Conservation (phyloP, 2,113 vertebrate genomes). For the Mesitornis unicolor region DNA sequence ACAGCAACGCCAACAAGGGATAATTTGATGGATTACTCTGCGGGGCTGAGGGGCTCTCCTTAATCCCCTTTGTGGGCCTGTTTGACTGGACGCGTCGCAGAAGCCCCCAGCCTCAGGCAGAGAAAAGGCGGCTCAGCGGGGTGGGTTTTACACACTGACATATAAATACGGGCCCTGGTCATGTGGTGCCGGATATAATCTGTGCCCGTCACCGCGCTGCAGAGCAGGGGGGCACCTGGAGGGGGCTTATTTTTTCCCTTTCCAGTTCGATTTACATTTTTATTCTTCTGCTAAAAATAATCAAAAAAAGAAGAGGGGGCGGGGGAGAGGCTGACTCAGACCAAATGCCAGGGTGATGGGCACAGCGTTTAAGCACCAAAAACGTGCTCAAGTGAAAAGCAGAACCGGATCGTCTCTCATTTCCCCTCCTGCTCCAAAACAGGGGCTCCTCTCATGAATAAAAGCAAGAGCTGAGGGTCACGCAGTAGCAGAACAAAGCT, state of each 20-base stretch:
- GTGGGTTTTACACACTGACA: constrained; percentile 56
- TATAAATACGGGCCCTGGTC: constrained; percentile 69
- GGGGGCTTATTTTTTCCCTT: not conserved
- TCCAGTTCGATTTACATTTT: constrained; percentile 56
- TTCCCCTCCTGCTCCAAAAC: not conserved
- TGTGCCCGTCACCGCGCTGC: not conserved
- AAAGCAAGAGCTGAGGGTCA: not conserved
- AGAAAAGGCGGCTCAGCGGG: constrained; percentile 80
- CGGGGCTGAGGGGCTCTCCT: constrained; percentile 71
- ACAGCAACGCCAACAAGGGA: constrained; percentile 67
- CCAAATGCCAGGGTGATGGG: not conserved
- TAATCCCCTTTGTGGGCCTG: constrained; percentile 80
- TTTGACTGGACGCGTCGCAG: constrained; percentile 70
- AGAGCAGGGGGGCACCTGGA: constrained; percentile 34
- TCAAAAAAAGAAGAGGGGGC: not conserved
- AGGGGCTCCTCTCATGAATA: not conserved
- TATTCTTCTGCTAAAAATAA: constrained; percentile 36
- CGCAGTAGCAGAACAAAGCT: not conserved
- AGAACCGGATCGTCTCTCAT: not conserved
- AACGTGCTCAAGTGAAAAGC: not conserved
- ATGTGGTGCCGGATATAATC: constrained; percentile 54
- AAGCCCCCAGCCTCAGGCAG: constrained; percentile 68
- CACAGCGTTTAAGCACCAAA: not conserved
- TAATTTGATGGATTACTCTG: constrained; percentile 82
- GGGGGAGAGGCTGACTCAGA: not conserved